Percentiles rank a stretch among this genome's conserved stretches.
Conservation (phyloP, 2,113 vertebrate species). For the Emydura subglobosa region DNA sequence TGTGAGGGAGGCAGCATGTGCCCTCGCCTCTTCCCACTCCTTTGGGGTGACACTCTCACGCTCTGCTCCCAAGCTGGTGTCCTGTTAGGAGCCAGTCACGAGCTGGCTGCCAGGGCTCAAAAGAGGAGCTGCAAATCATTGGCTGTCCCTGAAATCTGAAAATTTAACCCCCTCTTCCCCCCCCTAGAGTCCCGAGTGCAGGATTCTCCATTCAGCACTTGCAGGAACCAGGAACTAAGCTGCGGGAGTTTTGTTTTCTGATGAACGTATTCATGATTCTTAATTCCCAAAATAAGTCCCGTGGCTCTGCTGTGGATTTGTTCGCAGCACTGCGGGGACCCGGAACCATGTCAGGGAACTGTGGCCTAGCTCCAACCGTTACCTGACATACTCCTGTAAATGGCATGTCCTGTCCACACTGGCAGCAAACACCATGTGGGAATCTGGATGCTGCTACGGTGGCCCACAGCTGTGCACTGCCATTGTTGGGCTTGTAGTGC, state of each 20-base stretch:
- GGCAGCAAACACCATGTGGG: neutral
- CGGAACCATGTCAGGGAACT: neutral
- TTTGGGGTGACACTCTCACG: neutral
- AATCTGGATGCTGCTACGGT: neutral
- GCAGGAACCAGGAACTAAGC: neutral
- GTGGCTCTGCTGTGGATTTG: neutral
- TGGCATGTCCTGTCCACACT: neutral
- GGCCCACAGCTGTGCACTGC: too few relatives aligned
- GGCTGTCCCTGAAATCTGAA: neutral
- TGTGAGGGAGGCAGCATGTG: neutral
- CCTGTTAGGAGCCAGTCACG: too few relatives aligned
- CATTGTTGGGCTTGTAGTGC: neutral
- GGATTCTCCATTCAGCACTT: neutral
- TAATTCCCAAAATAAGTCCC: neutral
- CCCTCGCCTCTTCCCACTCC: neutral
- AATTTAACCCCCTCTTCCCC: too few relatives aligned
- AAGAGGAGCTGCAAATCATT: neutral
- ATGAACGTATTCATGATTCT: neutral
- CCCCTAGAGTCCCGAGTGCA: neutral
- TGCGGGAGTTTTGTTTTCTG: neutral
- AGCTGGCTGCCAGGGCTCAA: neutral
- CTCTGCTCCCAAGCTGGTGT: neutral
- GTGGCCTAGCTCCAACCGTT: neutral
- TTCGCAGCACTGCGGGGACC: neutral
- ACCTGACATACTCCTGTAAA: neutral